Conservation (phyloP, 2,113 vertebrate species). For the Tupaia chinensis region DNA sequence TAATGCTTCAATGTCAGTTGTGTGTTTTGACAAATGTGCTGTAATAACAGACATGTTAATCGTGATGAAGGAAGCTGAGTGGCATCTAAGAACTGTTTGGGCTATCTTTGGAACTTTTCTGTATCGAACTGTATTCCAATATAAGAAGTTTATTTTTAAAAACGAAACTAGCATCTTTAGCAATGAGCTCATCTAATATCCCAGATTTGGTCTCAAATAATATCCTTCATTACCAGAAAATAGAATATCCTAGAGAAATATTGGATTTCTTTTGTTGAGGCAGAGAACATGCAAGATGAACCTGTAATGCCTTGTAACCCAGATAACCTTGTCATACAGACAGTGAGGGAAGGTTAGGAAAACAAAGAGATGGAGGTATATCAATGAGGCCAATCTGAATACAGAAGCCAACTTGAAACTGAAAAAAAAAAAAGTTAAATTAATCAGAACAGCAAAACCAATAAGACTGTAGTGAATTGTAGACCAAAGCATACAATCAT, state of each 20-base stretch:
- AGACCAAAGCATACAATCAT: neutral
- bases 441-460: neutral
- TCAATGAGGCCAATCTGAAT: neutral
- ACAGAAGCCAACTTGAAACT: neutral
- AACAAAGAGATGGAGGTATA: neutral
- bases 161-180: neutral
- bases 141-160: neutral
- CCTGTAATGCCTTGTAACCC: too few relatives aligned
- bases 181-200: fast-evolving
- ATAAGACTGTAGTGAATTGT: neutral
- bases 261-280: neutral
- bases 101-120: neutral
- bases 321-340: neutral
- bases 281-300: neutral
- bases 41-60: neutral
- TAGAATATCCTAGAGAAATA: neutral
- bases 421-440: neutral
- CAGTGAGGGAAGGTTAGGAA: neutral
- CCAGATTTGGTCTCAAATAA: neutral
- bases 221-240: neutral
- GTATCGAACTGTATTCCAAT: neutral
- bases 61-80: neutral
- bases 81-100: too few relatives aligned
- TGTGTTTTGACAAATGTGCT: neutral
- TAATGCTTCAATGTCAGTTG: neutral